Percentiles rank a stretch among this genome's conserved stretches.
Evolutionary conservation across 2,888 invertebrate genomes (phyloP).

Genomic region (Nasonovia ribisnigri): DNA sequence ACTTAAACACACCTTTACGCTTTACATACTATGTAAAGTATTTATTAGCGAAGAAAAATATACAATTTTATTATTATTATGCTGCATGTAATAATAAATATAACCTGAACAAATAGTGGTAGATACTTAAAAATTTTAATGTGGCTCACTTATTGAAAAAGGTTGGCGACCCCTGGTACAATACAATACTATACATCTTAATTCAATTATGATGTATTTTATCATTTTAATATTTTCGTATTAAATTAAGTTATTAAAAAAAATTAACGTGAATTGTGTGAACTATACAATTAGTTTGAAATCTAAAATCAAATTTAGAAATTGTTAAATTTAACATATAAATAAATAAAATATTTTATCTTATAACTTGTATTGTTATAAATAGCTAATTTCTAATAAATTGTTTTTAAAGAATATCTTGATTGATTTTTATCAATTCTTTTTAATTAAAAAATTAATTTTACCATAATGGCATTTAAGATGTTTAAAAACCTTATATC

Average conservation of each 20-base stretch:
- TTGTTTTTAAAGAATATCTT: neutral
- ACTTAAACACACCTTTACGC: too few species aligned
- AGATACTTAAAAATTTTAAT: too few species aligned
- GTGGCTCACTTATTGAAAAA: too few species aligned
- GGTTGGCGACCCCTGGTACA: neutral
- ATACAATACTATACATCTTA: neutral
- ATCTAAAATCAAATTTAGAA: neutral
- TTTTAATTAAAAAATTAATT: neutral
- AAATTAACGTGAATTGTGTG: neutral
- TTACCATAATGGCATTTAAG: neutral
- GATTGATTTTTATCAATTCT: neutral
- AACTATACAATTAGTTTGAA: neutral
- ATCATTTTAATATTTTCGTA: neutral
- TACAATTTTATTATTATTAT: too few species aligned
- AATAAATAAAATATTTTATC: neutral
- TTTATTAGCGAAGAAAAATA: too few species aligned
- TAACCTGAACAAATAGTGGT: too few species aligned
- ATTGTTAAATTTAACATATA: neutral
- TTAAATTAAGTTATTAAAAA: neutral
- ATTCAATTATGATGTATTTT: neutral
- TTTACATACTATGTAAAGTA: too few species aligned
- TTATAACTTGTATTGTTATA: neutral
- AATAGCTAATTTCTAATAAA: neutral
- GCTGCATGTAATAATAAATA: too few species aligned
- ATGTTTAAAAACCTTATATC: neutral